These are phyloP conservation scores for Orcinus orca DNA, from an alignment of 2,113 vertebrate genomes.

Conservation along the genomic window DNA sequence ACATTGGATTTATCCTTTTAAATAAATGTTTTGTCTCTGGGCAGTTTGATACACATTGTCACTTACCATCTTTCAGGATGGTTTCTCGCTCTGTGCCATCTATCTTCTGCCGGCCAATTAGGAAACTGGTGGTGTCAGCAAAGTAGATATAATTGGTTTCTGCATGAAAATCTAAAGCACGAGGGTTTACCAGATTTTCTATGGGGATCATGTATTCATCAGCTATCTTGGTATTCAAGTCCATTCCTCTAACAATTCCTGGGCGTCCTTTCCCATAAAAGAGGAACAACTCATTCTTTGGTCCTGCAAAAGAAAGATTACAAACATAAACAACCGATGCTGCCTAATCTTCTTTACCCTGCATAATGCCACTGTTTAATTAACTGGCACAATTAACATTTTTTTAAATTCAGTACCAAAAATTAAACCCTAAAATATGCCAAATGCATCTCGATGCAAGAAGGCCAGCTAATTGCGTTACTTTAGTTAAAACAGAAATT, in stretches of 20 bases:
- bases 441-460: constrained; percentile 78
- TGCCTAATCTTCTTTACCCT: constrained; percentile 81
- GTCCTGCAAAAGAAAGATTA: constrained; percentile 90
- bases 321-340: constrained; percentile 80
- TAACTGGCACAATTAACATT: constrained; percentile 82
- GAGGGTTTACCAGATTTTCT: constrained; percentile 96
- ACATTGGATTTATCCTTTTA: background rate
- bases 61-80: constrained; percentile 95
- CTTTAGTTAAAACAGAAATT: constrained; percentile 86
- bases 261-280: constrained; percentile 99
- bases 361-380: constrained; percentile 81
- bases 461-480: constrained; percentile 79
- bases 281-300: constrained; percentile 96
- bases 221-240: constrained; percentile 94
- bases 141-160: constrained; percentile 96
- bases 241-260: constrained; percentile 95
- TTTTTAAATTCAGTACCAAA: constrained; percentile 75
- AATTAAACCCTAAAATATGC: constrained; percentile 82
- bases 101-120: constrained; percentile 96
- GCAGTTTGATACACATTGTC: background rate
- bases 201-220: constrained; percentile 96
- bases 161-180: constrained; percentile 96
- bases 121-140: constrained; percentile 98
- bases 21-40: background rate
- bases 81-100: constrained; percentile 94